Conservation (phyloP, 2,888 invertebrate genomes). For the Chelonus formosanus region DNA sequence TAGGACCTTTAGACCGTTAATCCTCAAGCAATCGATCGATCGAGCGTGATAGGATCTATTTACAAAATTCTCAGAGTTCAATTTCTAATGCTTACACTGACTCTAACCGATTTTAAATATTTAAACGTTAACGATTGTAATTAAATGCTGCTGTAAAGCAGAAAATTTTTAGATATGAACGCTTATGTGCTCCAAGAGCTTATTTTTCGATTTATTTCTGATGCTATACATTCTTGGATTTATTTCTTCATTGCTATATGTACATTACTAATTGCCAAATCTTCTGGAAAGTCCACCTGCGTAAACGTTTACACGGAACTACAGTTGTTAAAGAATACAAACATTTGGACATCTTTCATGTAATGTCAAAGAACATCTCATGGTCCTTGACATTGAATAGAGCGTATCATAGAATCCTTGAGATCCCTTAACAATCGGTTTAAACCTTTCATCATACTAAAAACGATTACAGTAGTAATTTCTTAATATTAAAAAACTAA, state of each 20-base stretch:
- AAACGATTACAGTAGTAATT: neutral
- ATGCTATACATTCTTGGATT: slow-evolving; percentile 15
- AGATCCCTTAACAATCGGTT: slow-evolving; percentile 7
- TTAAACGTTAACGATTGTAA: slow-evolving; percentile 28
- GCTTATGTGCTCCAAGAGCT: slow-evolving; percentile 37
- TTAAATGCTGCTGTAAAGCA: neutral
- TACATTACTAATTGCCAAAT: slow-evolving; percentile 21
- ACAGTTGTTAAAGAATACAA: slow-evolving; percentile 43
- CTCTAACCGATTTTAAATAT: slow-evolving; percentile 3
- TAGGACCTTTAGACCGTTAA: slow-evolving; percentile 44
- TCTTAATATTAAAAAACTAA: too few relatives aligned
- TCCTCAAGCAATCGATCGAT: slow-evolving; percentile 51
- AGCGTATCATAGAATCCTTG: slow-evolving; percentile 40
- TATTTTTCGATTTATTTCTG: slow-evolving; percentile 13
- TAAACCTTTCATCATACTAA: neutral
- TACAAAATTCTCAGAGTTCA: slow-evolving; percentile 5
- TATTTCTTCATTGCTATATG: neutral
- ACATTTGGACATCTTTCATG: slow-evolving; percentile 52
- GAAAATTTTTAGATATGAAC: slow-evolving; percentile 24
- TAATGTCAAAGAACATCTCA: slow-evolving; percentile 48
- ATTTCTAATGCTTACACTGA: slow-evolving; percentile 11
- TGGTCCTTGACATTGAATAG: slow-evolving; percentile 51
- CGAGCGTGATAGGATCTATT: slow-evolving; percentile 43
- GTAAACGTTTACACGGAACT: slow-evolving; percentile 47
- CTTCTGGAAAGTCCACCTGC: slow-evolving; percentile 47